Evolutionary conservation across 2,113 vertebrate species (phyloP).

Genomic region (Heterocephalus glaber): DNA sequence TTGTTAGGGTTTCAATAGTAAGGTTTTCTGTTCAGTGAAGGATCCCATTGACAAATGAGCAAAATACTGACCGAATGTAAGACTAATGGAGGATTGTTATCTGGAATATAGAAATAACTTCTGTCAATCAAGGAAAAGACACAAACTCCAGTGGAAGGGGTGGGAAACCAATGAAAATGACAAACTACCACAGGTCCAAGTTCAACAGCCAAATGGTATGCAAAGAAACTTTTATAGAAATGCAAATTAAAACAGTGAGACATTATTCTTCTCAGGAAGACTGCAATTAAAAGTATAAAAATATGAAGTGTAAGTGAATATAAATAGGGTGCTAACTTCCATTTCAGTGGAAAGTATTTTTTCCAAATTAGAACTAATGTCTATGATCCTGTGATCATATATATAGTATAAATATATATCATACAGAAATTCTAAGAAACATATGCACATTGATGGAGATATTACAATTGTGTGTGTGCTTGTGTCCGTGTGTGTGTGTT

Average conservation of each 20-base stretch:
- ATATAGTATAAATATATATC: not conserved
- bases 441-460: not conserved
- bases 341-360: not conserved
- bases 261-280: not conserved
- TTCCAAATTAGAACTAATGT: not conserved
- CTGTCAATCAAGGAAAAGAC: not conserved
- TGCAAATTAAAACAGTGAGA: constrained; percentile 6
- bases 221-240: not conserved
- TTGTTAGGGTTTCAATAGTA: not conserved
- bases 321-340: not conserved
- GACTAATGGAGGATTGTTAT: not conserved
- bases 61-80: not conserved
- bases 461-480: not conserved
- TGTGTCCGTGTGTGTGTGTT: not conserved
- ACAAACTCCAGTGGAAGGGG: not conserved
- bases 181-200: not conserved
- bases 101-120: not conserved
- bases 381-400: not conserved
- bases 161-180: not conserved
- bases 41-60: not conserved
- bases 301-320: not conserved
- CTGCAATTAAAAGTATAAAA: not conserved
- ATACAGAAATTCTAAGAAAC: not conserved
- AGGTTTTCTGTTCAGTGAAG: not conserved
- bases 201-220: not conserved